Percentiles rank a stretch among this genome's conserved stretches.
Evolutionary conservation across 2,888 invertebrate genomes (phyloP).

Genomic region (Carpatolechia fugitivella): DNA sequence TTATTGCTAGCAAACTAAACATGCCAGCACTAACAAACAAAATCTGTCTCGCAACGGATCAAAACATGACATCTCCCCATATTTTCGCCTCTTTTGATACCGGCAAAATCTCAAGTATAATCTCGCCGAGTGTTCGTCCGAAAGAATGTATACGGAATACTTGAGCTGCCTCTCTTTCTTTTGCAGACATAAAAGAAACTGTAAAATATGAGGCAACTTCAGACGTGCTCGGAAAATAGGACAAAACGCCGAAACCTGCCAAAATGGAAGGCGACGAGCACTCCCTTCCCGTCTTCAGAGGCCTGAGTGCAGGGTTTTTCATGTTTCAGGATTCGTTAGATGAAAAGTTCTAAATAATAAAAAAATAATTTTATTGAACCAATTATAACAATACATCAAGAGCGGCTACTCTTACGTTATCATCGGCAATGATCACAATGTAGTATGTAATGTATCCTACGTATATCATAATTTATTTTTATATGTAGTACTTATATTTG

Average conservation of each 20-base stretch:
- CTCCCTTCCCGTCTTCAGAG: constrained; percentile 5
- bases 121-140: constrained; percentile 2
- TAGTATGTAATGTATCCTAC: no score
- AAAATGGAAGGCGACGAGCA: constrained; percentile 15
- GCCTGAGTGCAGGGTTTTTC: constrained; percentile 6
- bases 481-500: no score
- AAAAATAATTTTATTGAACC: no score
- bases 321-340: background rate
- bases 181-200: constrained; percentile 19
- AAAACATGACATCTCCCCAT: background rate
- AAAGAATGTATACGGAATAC: background rate
- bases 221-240: constrained; percentile 19
- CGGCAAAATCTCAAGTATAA: background rate
- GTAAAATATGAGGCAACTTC: constrained; percentile 20
- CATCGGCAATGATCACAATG: no score
- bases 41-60: no score
- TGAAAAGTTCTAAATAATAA: background rate
- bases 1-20: no score
- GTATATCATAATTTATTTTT: no score
- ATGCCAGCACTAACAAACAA: no score
- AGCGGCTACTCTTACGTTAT: no score
- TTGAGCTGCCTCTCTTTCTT: constrained; percentile 7
- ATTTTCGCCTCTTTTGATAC: background rate
- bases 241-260: constrained; percentile 13
- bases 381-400: no score